A percentile compares a stretch with the other conserved stretches of the same genome.
These are phyloP conservation scores for Drosophila arizonae DNA, from an alignment of 1,140 invertebrate genomes.

Conservation along the genomic window DNA sequence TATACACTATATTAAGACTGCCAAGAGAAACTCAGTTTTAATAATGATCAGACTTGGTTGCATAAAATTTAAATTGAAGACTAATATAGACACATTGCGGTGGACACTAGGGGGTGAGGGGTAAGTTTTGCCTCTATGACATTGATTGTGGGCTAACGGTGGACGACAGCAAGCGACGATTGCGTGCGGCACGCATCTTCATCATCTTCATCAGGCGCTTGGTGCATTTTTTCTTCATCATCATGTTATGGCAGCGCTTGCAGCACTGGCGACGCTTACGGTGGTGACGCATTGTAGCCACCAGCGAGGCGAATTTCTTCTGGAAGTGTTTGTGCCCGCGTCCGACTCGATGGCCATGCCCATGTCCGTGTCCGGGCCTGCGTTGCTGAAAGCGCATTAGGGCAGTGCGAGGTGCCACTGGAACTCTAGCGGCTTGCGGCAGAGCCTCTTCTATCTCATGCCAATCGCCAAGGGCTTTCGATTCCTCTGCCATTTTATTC, in stretches of 20 bases:
- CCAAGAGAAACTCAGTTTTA: constrained; percentile 3
- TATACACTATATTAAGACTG: not conserved
- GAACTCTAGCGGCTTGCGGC: not conserved
- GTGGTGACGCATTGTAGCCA: not conserved
- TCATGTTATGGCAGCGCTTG: not conserved
- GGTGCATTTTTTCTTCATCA: not conserved
- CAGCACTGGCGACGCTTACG: not conserved
- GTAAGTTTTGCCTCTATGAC: no score
- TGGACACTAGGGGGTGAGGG: no score
- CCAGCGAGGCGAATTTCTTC: not conserved
- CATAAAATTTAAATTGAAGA: constrained; percentile 1
- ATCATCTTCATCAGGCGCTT: not conserved
- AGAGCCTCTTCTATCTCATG: not conserved
- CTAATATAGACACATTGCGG: no score
- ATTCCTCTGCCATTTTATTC: no score
- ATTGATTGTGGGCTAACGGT: no score
- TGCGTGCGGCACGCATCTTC: not conserved
- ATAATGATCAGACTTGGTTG: not conserved
- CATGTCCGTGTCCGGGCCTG: not conserved
- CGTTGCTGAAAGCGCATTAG: not conserved
- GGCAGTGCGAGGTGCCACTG: no score
- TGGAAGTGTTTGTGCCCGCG: not conserved
- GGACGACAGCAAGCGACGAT: not conserved
- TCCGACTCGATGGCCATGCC: not conserved
- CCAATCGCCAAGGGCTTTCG: constrained; percentile 1